Base-by-base conservation (phyloP, 2,797 vertebrate species). In the Myotis vivesi region DNA sequence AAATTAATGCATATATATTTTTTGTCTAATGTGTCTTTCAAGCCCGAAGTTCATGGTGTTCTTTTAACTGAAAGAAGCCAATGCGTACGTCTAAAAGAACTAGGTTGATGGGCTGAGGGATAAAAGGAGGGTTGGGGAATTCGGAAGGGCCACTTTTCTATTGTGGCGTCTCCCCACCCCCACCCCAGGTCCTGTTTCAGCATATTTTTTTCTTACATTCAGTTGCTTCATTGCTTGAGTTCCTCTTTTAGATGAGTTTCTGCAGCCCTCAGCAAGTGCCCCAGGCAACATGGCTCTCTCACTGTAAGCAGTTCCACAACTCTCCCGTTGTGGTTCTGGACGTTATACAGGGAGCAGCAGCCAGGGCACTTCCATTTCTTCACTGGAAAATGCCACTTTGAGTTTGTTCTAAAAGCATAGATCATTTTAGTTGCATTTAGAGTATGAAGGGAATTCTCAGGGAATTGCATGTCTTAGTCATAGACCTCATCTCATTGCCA, bases 371-470 rank as follows among this genome's bases (percentile, higher is more conserved):
- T 87, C 33, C 1, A 8, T 69, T 55, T 84, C 81, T 87, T 82
- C 36, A 51, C 23, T 87, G 51, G 62, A 89, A 84, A 90, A 73
- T 79, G 53, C 30, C 41, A 82, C 80, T 62, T 89, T 19, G 10
- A 95, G 86, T 79, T 86, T 53, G 17, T 46, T 87, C 64, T 81
- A 76, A 87, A 91, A 92, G 46, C 25, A 62, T 22, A 75, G 33
- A 79, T 76, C 44, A 36, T 82, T 96, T 94, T 91, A 49, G 25
- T 62, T 72, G n/a, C 51, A 59, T 22, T 79, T 96, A 73, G 69
- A 75, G 8, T 94, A 28, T 55, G 41, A 94, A 83, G 76, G 83
- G 49, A 91, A 89, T 92, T 94, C 57, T 94, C 49, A 81, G 44
- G 76, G 36, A 79, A 89, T 71, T 46, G 11, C 38, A 36, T 36